Evolutionary conservation across 2,888 invertebrate genomes (phyloP), one percentile per base, ranked within the genome.

Genomic region (Rotaria magnacalcarata): DNA sequence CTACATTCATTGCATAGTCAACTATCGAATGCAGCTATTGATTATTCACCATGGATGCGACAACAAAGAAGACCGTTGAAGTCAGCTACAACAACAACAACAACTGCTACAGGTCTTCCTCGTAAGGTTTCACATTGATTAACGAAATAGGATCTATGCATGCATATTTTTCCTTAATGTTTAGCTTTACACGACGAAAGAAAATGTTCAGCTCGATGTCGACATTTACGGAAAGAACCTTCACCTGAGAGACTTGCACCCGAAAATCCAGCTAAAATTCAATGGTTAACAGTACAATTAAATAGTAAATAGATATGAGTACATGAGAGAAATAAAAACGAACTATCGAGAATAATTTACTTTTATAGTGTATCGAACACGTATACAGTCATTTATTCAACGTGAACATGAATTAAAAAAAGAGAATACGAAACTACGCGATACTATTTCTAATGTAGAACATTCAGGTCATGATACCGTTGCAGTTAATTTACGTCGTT

Each of bases 21-120:
- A 47, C 6, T 80, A 14, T 80, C 80, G 14, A 80, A 47, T 80
- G 34, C 67, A 67, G 27, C 34, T 67, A n/a, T 80, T 80, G 80
- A 80, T 47, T 80, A 80, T 47, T 47, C 80, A 47, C 80, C 80
- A 80, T 80, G 80, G 80, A 47, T 80, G 80, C 47, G 80, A 47
- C 43, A 80, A 80, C 34, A 74, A 41, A 21, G 34, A 67, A 6
- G 14, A 67, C 27, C 67, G 19, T 6, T 8, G 2, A 60, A 60
- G 19, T n/a, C 58, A 27, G 58, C n/a, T 4, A 11, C 3, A 67
- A 34, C 34, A 34, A 6, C 67, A 16, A 67, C 27, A 67, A 27
- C 27, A 16, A 67, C 67, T 34, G 34, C 6, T 67, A 1, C n/a
- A 19, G 34, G 27, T 19, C 67, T 27, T 67, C 67, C 67, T 34